A percentile compares a stretch with the other conserved stretches of the same genome.
Conservation (phyloP, 2,888 invertebrate genomes). For the Harpagoxenus sublaevis region DNA sequence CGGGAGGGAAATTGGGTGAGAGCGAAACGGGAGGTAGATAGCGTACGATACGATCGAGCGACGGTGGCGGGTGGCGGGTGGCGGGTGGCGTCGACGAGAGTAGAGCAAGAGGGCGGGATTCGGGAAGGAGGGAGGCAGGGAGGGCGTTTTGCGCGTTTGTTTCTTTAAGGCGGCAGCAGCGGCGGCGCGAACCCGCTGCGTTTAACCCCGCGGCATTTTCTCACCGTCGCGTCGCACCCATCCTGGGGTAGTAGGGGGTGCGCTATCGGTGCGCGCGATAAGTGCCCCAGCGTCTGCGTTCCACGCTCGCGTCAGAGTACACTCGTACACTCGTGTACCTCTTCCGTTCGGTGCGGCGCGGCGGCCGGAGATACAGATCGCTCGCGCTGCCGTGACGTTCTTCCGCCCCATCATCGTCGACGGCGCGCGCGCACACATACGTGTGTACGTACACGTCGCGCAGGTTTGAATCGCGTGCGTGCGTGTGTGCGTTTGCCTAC, state of each 20-base stretch:
- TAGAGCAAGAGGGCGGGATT: not conserved
- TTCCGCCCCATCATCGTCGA: not conserved
- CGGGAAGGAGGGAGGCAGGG: not conserved
- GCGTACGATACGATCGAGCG: slow-evolving; percentile 23
- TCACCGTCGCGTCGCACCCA: not conserved
- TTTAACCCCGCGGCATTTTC: slow-evolving; percentile 24
- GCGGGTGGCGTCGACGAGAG: not conserved
- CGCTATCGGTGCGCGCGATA: slow-evolving; percentile 29
- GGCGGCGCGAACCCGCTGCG: not conserved
- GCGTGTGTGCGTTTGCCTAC: not conserved
- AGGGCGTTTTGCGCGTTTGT: slow-evolving; percentile 24
- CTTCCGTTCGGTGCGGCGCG: not conserved
- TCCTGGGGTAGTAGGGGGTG: not conserved
- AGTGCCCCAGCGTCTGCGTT: slow-evolving; percentile 35
- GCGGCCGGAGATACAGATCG: slow-evolving; percentile 8
- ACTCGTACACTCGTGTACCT: not conserved
- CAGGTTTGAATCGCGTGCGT: slow-evolving; percentile 4
- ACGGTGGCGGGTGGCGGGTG: not conserved
- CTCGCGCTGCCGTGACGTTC: slow-evolving; percentile 13
- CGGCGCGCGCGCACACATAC: slow-evolving; percentile 10
- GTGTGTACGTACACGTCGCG: not conserved
- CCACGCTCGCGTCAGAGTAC: not conserved
- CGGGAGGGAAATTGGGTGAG: slow-evolving; percentile 43
- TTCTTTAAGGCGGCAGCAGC: slow-evolving; percentile 12
- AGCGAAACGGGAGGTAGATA: slow-evolving; percentile 35